phyloP scores from a whole-genome alignment of 2,797 vertebrate species.

The Buceros bicornis region DNA sequence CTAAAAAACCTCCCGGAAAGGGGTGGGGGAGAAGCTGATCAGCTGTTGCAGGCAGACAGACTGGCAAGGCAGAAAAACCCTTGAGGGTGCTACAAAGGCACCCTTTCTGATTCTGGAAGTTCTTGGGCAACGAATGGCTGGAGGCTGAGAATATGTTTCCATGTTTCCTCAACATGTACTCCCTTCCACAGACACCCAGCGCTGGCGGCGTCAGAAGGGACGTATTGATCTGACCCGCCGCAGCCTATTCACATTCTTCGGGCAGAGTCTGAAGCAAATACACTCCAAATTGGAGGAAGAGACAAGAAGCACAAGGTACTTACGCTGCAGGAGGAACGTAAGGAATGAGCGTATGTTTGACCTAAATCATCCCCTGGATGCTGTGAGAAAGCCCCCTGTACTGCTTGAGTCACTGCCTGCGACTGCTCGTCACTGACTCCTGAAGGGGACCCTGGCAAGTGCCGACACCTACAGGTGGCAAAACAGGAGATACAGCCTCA shows the following conservation, averaged over 20 bases:
- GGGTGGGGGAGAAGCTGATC: background rate
- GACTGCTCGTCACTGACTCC: background rate
- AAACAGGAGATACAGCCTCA: background rate
- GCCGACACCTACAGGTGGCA: background rate
- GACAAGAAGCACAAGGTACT: background rate
- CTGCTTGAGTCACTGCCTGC: background rate
- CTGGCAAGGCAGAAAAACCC: background rate
- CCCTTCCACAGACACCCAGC: background rate
- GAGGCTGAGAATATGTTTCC: background rate
- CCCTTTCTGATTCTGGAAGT: background rate
- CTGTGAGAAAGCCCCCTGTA: background rate
- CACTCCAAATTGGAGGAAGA: too few relatives aligned
- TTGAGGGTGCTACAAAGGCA: background rate
- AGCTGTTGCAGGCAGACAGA: background rate
- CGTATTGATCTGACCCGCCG: accelerated
- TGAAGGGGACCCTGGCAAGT: background rate
- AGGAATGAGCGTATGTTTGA: background rate
- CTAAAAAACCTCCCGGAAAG: background rate
- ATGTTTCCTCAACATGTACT: accelerated
- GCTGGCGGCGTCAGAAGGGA: background rate
- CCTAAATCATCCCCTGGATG: background rate
- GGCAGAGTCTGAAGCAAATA: background rate
- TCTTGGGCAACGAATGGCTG: background rate
- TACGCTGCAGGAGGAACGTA: background rate
- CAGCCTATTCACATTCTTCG: accelerated